Base-by-base conservation (phyloP, 1,140 invertebrate genomes). In the Elymnias hypermnestra region DNA sequence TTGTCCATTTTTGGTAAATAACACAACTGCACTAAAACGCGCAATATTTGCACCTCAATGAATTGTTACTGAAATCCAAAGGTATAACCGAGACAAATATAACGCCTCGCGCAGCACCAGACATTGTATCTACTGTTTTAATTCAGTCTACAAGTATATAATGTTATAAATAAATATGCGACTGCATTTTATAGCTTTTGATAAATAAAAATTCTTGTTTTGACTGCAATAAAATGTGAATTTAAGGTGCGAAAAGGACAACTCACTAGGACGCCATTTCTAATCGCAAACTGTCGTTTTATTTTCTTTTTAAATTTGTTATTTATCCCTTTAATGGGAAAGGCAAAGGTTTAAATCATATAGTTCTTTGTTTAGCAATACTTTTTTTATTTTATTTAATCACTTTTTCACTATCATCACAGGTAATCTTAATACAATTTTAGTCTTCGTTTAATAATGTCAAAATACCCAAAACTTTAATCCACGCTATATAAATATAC, bases 191-290 rank as follows among this genome's bases (percentile, higher is more conserved):
- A 3, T 48, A 10, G 46, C 33, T 7, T 23, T 51, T 33, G 28
- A 53, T 57, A 61, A 65, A 66, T 55, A 67, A 23, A 44, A 58
- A 51, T 59, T 52, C 19, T 57, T 67, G 65, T 67, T 70, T 64
- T 71, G 61, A 59, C 65, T 51, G 49, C 47, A 53, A 51, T 51
- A 72, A 71, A 65, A 63, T 63, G 51, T 58, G 50, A 69, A 60
- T 65, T 58, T 60, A 50, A 61, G 38, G 74, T 74, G 74, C 69
- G 74, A 81, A 75, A 83, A 77, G 71, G 79, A 83, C 79, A 83
- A 78, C 79, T 83, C 79, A 77, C 57, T 65, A 37, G 62, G 79
- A 81, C 76, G 79, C 79, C 79, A 83, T 83, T 69, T 76, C 65
- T 69, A 45, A 57, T 62, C 52, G 48, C 41, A 38, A 46, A 43